These are phyloP conservation scores for Argya squamiceps DNA, from an alignment of 2,797 vertebrate species.

Conservation along the genomic window DNA sequence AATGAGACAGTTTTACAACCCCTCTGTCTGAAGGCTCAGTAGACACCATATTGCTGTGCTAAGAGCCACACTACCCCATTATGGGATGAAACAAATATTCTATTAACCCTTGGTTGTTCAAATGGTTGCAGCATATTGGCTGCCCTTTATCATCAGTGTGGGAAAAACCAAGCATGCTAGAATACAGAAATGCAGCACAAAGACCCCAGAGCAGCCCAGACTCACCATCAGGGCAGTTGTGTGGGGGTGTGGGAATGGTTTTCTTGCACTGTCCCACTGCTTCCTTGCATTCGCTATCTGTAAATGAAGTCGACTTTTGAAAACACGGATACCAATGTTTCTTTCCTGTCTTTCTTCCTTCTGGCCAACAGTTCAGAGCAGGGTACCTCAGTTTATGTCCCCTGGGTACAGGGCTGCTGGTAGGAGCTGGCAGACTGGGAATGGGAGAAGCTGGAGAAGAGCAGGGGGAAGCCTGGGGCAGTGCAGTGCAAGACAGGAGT, in stretches of 20 bases:
- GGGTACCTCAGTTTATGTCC: background rate
- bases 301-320: background rate
- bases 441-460: background rate
- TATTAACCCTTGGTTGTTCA: background rate
- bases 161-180: background rate
- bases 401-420: accelerated
- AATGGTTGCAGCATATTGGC: background rate
- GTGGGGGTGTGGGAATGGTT: background rate
- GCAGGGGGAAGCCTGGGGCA: background rate
- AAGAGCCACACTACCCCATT: background rate
- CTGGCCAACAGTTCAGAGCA: background rate
- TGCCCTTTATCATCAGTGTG: background rate
- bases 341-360: background rate
- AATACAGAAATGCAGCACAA: background rate
- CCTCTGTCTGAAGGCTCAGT: background rate
- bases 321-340: accelerated
- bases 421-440: background rate
- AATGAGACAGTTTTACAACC: background rate
- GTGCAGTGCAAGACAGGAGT: background rate
- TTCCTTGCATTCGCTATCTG: accelerated
- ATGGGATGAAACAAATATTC: background rate
- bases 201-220: background rate
- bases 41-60: background rate
- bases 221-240: accelerated
- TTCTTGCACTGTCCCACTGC: background rate